Conservation (phyloP, 2,797 vertebrate species). For the Sylvilagus floridanus region DNA sequence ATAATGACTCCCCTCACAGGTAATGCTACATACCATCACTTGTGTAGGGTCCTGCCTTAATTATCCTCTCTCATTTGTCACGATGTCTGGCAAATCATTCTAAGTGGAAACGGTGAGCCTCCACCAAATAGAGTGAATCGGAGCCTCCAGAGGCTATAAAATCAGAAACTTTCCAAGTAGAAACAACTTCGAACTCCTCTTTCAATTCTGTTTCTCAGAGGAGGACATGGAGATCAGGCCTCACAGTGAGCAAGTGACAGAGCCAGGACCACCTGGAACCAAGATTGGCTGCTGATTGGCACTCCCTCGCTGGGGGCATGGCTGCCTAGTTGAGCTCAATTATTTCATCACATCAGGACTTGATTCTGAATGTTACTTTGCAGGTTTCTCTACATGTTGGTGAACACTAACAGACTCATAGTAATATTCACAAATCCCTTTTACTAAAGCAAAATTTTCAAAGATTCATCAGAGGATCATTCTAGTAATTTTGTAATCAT, state of each 20-base stretch:
- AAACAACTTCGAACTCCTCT: constrained; percentile 24
- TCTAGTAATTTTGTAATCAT: neutral
- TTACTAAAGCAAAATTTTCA: neutral
- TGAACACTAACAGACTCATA: neutral
- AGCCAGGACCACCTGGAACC: neutral
- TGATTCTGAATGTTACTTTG: constrained; percentile 54
- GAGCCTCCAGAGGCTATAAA: neutral
- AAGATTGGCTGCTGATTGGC: neutral
- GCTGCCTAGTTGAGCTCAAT: neutral
- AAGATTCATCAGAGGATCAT: neutral
- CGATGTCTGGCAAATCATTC: neutral
- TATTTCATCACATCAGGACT: neutral
- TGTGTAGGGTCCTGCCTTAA: neutral
- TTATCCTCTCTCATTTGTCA: neutral
- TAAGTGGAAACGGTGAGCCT: neutral
- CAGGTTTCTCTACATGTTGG: constrained; percentile 70
- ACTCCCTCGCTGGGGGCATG: neutral
- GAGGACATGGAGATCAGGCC: neutral
- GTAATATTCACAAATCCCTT: constrained; percentile 2
- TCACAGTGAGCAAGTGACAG: neutral
- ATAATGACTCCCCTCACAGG: neutral
- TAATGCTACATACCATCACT: neutral
- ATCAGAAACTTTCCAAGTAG: constrained; percentile 18
- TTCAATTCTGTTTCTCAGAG: neutral
- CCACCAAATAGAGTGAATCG: no score